Evolutionary conservation across 2,797 vertebrate genomes (phyloP).

Genomic region (Anguilla pacifica): DNA sequence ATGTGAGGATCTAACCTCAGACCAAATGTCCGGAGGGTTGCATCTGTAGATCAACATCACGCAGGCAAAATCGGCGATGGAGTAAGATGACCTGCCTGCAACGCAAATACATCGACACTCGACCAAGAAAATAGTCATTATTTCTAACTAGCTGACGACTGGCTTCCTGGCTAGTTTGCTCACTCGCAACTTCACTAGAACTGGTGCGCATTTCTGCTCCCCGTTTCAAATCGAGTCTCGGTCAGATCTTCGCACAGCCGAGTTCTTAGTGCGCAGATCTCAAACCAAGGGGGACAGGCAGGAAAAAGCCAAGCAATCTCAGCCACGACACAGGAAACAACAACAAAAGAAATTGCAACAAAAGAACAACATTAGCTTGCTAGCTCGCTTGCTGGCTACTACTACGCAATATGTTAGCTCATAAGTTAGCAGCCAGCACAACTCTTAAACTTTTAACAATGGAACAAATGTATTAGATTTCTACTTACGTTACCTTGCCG

Average conservation of each 20-base stretch:
- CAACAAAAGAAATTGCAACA: slow-evolving; percentile 27
- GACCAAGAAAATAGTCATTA: neutral
- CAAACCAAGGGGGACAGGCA: neutral
- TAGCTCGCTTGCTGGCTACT: neutral
- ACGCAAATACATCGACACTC: slow-evolving; percentile 10
- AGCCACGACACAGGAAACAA: slow-evolving; percentile 33
- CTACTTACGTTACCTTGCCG: slow-evolving; percentile 26
- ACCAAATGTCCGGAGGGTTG: neutral
- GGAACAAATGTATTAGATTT: neutral
- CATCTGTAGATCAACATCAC: neutral
- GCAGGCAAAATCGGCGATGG: neutral
- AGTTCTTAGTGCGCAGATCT: neutral
- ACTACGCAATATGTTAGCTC: neutral
- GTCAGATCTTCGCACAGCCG: neutral
- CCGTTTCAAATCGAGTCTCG: neutral
- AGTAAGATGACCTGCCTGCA: slow-evolving; percentile 15
- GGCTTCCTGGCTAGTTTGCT: slow-evolving; percentile 7
- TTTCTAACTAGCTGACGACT: neutral
- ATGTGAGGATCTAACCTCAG: neutral
- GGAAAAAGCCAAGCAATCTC: slow-evolving; percentile 19
- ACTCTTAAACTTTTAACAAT: neutral
- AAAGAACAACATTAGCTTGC: slow-evolving; percentile 25
- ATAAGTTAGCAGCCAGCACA: neutral
- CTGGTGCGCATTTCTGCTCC: neutral
- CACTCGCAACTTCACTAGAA: neutral